phyloP scores from a whole-genome alignment of 2,113 vertebrate genomes.

The Cariama cristata region DNA sequence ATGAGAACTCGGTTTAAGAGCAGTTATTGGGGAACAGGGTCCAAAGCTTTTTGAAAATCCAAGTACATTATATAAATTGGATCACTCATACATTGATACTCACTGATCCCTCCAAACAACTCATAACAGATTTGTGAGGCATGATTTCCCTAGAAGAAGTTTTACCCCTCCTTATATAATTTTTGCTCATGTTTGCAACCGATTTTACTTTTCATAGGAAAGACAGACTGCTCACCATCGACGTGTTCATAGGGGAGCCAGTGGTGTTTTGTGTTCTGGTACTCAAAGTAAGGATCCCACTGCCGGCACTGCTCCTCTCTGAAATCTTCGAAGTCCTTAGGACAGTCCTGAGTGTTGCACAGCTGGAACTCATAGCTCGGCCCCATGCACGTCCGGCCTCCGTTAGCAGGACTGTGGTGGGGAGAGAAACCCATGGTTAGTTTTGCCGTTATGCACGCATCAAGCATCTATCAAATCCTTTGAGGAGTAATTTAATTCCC shows the following conservation, averaged over 20 bases:
- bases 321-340: slow-evolving; percentile 86
- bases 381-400: slow-evolving; percentile 89
- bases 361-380: slow-evolving; percentile 91
- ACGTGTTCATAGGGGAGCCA: slow-evolving; percentile 95
- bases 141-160: background rate
- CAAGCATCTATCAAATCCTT: background rate
- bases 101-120: background rate
- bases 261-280: slow-evolving; percentile 88
- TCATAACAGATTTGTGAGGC: background rate
- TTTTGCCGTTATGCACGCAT: background rate
- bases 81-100: background rate
- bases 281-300: slow-evolving; percentile 88
- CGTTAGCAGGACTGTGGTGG: slow-evolving; percentile 86
- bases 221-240: slow-evolving; percentile 81
- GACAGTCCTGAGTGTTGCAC: slow-evolving; percentile 89
- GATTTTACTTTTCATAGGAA: background rate
- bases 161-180: background rate
- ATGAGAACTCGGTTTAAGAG: background rate
- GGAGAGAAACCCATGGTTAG: background rate
- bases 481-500: background rate
- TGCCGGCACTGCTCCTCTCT: slow-evolving; percentile 91
- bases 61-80: background rate
- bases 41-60: background rate
- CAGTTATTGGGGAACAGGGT: background rate
- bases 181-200: background rate